Percentiles rank a stretch among this genome's conserved stretches.
Conservation (phyloP, 2,113 vertebrate genomes). For the Aegithalos caudatus region DNA sequence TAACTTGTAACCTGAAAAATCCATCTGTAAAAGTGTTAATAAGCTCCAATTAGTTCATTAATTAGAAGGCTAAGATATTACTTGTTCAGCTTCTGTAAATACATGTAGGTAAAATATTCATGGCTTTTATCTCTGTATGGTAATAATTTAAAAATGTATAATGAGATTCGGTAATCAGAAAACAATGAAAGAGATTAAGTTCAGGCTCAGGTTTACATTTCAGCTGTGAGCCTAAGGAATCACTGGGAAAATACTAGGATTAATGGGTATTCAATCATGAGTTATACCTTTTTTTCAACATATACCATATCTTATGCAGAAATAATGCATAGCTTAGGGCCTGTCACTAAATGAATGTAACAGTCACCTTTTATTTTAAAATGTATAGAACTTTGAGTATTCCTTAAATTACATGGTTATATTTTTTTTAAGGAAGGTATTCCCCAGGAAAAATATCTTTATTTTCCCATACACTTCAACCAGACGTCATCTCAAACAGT, state of each 20-base stretch:
- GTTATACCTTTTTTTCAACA: neutral
- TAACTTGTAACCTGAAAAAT: neutral
- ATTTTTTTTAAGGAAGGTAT: neutral
- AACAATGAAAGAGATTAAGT: neutral
- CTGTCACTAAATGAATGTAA: neutral
- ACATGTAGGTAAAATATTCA: neutral
- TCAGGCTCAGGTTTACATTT: neutral
- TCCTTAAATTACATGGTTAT: neutral
- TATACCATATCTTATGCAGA: neutral
- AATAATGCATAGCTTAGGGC: neutral
- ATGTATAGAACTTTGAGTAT: neutral
- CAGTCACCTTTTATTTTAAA: neutral
- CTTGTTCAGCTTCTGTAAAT: neutral
- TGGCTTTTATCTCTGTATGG: neutral
- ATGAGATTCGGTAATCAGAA: neutral
- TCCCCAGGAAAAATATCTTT: neutral
- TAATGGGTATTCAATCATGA: neutral
- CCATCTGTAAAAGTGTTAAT: neutral
- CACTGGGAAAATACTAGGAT: neutral
- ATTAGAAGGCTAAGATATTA: neutral
- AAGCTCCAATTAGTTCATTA: neutral
- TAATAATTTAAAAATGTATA: neutral
- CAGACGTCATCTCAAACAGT: neutral
- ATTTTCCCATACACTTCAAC: neutral
- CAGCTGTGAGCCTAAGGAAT: neutral